Conservation (phyloP, 2,888 invertebrate genomes). For the Caenorhabditis panamensis region DNA sequence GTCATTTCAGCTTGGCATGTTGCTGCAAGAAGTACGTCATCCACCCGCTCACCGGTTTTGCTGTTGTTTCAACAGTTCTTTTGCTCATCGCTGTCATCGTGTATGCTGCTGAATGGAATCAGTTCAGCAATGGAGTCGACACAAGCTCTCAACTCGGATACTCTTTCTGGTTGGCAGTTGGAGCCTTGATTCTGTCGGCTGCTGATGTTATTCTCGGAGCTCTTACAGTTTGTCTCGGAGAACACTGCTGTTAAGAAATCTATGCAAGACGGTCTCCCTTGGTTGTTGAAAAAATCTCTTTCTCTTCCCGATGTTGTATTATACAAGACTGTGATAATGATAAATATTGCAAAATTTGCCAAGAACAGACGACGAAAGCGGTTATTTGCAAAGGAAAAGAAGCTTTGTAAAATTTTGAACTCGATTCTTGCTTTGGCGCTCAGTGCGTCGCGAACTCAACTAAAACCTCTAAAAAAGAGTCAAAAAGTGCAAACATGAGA, state of each 20-base stretch:
- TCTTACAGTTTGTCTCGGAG: slow-evolving; percentile 64
- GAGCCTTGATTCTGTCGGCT: slow-evolving; percentile 64
- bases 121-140: slow-evolving; percentile 20
- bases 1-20: slow-evolving; percentile 57
- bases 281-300: neutral
- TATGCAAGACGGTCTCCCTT: neutral
- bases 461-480: slow-evolving; percentile 8
- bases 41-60: slow-evolving; percentile 68
- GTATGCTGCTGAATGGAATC: slow-evolving; percentile 62
- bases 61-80: slow-evolving; percentile 54
- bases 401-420: slow-evolving; percentile 51
- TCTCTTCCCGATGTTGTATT: slow-evolving; percentile 14
- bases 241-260: slow-evolving; percentile 66
- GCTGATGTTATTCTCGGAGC: slow-evolving; percentile 65
- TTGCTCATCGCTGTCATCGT: slow-evolving; percentile 67
- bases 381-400: slow-evolving; percentile 25
- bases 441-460: slow-evolving; percentile 5
- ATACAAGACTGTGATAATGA: slow-evolving; percentile 35
- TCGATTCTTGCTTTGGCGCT: slow-evolving; percentile 44
- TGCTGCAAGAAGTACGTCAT: slow-evolving; percentile 72
- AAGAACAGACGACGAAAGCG: slow-evolving; percentile 22
- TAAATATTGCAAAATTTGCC: slow-evolving; percentile 17
- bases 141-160: slow-evolving; percentile 60
- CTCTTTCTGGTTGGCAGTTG: slow-evolving; percentile 70
- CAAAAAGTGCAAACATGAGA: slow-evolving; percentile 40